Conservation (phyloP, 1,140 invertebrate genomes). For the Zaprionus capensis region DNA sequence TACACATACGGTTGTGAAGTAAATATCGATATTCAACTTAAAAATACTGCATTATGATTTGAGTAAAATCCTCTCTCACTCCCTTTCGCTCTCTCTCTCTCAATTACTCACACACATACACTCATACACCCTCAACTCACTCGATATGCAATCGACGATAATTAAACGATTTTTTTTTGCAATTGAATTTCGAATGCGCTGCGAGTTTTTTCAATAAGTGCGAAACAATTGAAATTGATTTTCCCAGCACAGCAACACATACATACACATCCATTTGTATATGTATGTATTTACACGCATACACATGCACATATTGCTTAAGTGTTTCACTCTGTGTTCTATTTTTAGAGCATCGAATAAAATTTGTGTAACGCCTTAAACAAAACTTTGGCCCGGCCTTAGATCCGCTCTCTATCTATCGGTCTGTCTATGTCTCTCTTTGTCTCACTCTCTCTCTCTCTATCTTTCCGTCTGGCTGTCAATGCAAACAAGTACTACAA, state of each 20-base stretch:
- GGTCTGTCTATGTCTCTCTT: conserved; percentile 11
- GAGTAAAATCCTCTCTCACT: neutral
- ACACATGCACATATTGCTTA: neutral
- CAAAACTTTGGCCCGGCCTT: conserved; percentile 67
- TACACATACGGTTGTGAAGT: too few relatives aligned
- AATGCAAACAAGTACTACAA: conserved; percentile 25
- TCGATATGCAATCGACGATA: conserved; percentile 64
- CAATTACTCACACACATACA: neutral
- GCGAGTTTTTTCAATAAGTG: conserved; percentile 57
- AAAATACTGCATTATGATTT: neutral
- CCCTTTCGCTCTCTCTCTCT: neutral
- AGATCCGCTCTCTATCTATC: conserved; percentile 29
- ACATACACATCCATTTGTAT: neutral
- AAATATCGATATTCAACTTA: neutral
- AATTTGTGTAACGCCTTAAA: conserved; percentile 62
- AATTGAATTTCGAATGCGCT: conserved; percentile 69
- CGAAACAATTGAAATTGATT: conserved; percentile 77
- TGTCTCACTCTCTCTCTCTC: conserved; percentile 18
- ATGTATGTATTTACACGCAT: conserved; percentile 3
- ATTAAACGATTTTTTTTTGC: conserved; percentile 74
- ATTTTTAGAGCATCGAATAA: conserved; percentile 47
- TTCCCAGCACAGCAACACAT: conserved; percentile 41
- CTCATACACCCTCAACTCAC: neutral
- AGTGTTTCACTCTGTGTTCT: conserved; percentile 32
- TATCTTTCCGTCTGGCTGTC: conserved; percentile 6